Base-by-base conservation (phyloP, 2,888 invertebrate genomes). In the Fragum sueziense region DNA sequence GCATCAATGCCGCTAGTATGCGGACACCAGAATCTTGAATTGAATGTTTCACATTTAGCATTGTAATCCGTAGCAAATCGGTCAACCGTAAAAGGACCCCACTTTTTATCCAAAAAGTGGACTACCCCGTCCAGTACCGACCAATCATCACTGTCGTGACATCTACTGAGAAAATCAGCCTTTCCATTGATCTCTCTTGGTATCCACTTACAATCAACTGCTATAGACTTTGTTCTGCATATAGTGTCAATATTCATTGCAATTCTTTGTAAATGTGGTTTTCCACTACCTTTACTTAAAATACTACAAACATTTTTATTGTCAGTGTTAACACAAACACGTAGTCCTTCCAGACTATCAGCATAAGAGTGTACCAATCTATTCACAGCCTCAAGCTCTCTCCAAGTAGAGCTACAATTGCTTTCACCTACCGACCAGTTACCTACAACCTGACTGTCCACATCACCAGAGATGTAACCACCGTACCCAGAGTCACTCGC, bases 361-460 rank as follows among this genome's bases (percentile, higher is more conserved):
- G 65, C 22, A 41, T 41, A 71, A 67, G 37, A 25, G 4, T 68
- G 27, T 11, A 84, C 25, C 2, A 78, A 52, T 41, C 75, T 77
- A 61, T 75, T 25, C 20, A 84, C 78, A 27, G 80, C 73, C 69
- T 79, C 70, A 22, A 82, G 41, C 47, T 84, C 80, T 62, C 80
- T 47, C 78, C 82, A 84, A 11, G 82, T 85, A 52, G 84, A 84
- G 61, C 80, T 84, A 22, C 47, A 31, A 29, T 25, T 51, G n/a
- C 33, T 67, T 67, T 84, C 84, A 14, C 9, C 25, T 17, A 22
- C 61, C 51, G 74, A 69, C 81, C 74, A 80, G 34, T 59, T 57
- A 37, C 79, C 79, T 14, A 70, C 31, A 4, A 83, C 62, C 9
- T 74, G 57, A 57, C 27, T 69, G 25, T 72, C 78, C 29, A 71